Base-by-base conservation (phyloP, 2,797 vertebrate genomes). In the Melanotaenia boesemani region DNA sequence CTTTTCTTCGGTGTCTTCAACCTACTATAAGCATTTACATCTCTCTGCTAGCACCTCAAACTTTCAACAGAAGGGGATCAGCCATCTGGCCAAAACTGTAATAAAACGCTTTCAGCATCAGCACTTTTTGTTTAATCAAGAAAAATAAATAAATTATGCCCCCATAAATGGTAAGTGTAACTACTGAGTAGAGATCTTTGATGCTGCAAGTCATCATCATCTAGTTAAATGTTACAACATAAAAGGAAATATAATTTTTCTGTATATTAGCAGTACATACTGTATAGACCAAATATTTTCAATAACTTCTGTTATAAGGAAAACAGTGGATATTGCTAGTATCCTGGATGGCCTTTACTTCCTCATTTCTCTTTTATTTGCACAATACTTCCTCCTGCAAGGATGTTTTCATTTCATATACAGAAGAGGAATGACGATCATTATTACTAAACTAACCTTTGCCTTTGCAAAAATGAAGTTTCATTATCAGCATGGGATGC, bases 371-470 rank as follows among this genome's bases (percentile, higher is more conserved):
- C 66, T 60, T 26, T 72, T 70, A 66, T 62, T 32, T 57, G 46
- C 24, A 39, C 48, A 7, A 3, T 26, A 76, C 59, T 65, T 84
- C 68, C 63, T 69, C 36, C 37, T 75, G 64, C 52, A 60, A 32
- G 32, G 32, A 18, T 4, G 2, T 30, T 57, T 66, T n/a, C 46
- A 56, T 36, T 22, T 48, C 6, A 48, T 48, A 16, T 44, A 18
- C 5, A 18, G 16, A 44, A 3, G 16, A 44, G 41, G 41, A 44
- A 18, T 5, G 5, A 11, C 16, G 16, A 44, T 18, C 4, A 18
- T 18, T 18, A 44, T 44, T 18, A 44, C 5, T 34, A 34, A 11
- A 41, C 12, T 13, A 44, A 18, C 16, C 41, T 2, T 44, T 5
- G 16, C 41, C 15, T 18, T 16, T 16, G 15, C 41, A 44, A 18